Evolutionary conservation across 2,888 invertebrate genomes (phyloP), one percentile per base, ranked within the genome.

Genomic region (Arrhopalites spinosus): DNA sequence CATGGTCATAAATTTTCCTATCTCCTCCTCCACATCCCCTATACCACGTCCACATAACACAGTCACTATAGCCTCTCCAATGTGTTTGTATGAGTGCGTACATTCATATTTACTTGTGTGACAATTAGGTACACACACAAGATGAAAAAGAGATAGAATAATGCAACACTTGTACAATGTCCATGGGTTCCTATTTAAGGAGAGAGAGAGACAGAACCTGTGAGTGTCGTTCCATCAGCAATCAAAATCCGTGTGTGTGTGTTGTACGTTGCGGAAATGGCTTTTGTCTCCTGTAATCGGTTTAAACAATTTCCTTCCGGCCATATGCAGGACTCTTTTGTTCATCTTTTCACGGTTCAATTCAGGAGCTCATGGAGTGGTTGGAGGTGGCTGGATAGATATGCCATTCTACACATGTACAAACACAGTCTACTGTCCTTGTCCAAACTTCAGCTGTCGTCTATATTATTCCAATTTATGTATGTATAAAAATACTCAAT

Each of bases 301-400:
- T 82, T 82, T 82, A 80, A 82, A 82, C 80, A 79, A 81, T 81
- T 81, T 81, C 81, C 81, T 80, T 80, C 81, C 81, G 81, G 81
- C 81, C 80, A 78, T 78, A 79, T 81, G 80, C 75, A 78, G 13
- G 75, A 71, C 77, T 77, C 78, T 79, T 80, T 80, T 81, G 81
- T 81, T 80, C 81, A 78, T 78, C 78, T 77, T 82, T 81, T 82
- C 82, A 82, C 74, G 82, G 79, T 82, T 80, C 80, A 81, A 80
- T 82, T 82, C 71, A 53, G 43, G 47, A 36, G 50, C 68, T 68
- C 68, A 59, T 71, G 36, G 61, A 71, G 56, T 56, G 70, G 68
- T 59, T 43, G 45, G 45, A 66, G 66, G 66, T 59, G 56, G 56
- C 56, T 71, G 71, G 36, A 71, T 53, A 29, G n/a, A 71, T 23